These are phyloP conservation scores for Emydocephalus ijimae DNA, from an alignment of 2,113 vertebrate species.

Conservation along the genomic window DNA sequence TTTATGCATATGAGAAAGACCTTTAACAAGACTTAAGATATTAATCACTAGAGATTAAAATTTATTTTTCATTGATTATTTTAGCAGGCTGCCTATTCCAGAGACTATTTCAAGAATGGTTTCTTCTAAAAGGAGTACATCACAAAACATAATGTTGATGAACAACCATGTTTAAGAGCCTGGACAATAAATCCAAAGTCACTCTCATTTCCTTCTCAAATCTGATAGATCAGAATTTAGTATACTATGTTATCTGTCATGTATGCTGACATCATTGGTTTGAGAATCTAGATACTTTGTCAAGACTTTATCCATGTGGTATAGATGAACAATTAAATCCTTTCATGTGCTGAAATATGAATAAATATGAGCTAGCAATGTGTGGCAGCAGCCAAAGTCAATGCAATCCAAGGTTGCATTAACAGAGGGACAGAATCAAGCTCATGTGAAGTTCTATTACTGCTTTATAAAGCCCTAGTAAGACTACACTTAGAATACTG, in stretches of 20 bases:
- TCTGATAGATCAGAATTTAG: neutral
- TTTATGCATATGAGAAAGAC: conserved; percentile 5
- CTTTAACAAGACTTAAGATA: neutral
- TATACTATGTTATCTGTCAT: neutral
- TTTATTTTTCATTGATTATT: neutral
- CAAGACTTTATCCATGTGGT: neutral
- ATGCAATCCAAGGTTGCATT: neutral
- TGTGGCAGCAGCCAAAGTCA: too few species aligned
- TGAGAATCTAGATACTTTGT: neutral
- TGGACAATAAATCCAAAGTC: neutral
- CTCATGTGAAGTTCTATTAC: neutral
- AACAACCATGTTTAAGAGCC: neutral
- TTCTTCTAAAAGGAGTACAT: neutral
- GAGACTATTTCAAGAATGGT: neutral
- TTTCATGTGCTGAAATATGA: neutral
- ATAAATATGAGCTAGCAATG: neutral
- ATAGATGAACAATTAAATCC: neutral
- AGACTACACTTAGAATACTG: neutral
- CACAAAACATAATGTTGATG: neutral
- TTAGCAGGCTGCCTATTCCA: neutral
- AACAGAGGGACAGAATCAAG: neutral
- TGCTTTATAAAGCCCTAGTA: neutral
- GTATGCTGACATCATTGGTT: neutral
- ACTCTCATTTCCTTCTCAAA: neutral
- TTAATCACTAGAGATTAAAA: neutral